Evolutionary conservation across 2,888 invertebrate genomes (phyloP).

Genomic region (Trachelus stipa): DNA sequence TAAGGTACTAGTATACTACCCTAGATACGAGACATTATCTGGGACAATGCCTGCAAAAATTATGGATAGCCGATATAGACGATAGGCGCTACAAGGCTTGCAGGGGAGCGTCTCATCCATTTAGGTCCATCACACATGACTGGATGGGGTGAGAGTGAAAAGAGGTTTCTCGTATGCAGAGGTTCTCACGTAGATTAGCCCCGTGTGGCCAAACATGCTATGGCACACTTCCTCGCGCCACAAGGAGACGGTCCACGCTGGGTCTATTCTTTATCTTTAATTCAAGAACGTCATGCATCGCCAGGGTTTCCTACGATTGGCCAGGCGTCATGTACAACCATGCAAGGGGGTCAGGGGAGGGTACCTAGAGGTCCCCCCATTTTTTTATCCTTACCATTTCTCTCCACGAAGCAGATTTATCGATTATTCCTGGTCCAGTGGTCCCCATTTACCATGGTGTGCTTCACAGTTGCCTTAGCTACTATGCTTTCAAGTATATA

Average conservation of each 20-base stretch:
- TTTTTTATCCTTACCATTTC: constrained; percentile 20
- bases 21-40: not conserved
- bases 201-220: constrained; percentile 2
- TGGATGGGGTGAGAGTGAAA: constrained; percentile 66
- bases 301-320: not conserved
- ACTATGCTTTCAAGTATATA: not conserved
- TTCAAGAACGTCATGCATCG: not conserved
- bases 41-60: constrained; percentile 51
- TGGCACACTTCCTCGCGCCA: not conserved
- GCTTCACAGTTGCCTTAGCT: constrained; percentile 22
- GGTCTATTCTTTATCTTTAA: not conserved
- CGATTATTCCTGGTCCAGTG: constrained; percentile 60
- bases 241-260: not conserved
- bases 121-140: constrained; percentile 67
- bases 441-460: constrained; percentile 49
- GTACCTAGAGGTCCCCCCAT: not conserved
- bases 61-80: constrained; percentile 63
- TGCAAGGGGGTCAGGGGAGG: not conserved
- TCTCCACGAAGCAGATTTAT: constrained; percentile 50
- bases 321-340: not conserved
- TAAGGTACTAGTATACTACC: not conserved
- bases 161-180: constrained; percentile 60
- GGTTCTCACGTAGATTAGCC: constrained; percentile 63
- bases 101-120: constrained; percentile 66
- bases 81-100: constrained; percentile 44